A percentile compares a stretch with the other conserved stretches of the same genome.
phyloP scores from a whole-genome alignment of 1,140 invertebrate species.

The Dryas iulia region DNA sequence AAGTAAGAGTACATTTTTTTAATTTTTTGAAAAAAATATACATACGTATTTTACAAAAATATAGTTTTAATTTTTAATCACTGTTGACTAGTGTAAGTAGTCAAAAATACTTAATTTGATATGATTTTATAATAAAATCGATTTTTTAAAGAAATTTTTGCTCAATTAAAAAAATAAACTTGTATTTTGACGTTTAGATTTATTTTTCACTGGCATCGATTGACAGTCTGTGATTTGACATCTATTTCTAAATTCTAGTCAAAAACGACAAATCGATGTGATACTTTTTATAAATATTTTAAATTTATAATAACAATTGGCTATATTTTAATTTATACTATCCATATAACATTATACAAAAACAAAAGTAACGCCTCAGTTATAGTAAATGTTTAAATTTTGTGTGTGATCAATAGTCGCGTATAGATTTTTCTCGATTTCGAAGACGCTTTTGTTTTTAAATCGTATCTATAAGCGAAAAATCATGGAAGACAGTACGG shows the following conservation, averaged over 20 bases:
- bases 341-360: not conserved
- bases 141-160: no score
- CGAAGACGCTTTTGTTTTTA: not conserved
- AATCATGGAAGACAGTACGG: conserved; percentile 47
- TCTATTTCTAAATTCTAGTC: not conserved
- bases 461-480: not conserved
- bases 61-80: no score
- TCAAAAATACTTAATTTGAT: no score
- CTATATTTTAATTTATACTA: not conserved
- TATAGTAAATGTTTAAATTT: not conserved
- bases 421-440: not conserved
- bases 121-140: no score
- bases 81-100: no score
- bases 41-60: no score
- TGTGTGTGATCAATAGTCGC: not conserved
- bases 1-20: no score
- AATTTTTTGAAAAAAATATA: no score
- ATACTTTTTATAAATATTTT: not conserved
- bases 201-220: no score
- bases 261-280: not conserved
- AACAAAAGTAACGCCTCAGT: not conserved
- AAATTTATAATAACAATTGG: not conserved
- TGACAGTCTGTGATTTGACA: not conserved
- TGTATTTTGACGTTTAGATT: no score
- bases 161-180: no score